Conservation (phyloP, 2,797 vertebrate genomes). For the Gadopsis bispinosus region DNA sequence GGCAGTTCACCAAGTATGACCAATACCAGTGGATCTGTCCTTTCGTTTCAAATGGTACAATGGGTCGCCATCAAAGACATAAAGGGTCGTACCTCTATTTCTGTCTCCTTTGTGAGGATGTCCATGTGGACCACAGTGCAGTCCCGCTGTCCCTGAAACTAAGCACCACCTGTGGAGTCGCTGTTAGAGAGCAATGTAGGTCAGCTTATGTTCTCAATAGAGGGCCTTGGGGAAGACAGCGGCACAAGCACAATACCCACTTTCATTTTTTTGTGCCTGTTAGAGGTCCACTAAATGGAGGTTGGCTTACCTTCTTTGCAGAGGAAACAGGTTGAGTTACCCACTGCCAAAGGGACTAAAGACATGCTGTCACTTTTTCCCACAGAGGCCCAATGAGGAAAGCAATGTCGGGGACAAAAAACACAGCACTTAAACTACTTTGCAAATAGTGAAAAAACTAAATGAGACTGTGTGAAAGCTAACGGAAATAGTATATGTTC, state of each 20-base stretch:
- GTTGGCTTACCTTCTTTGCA: constrained; percentile 62
- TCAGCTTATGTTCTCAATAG: constrained; percentile 68
- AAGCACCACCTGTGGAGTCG: constrained; percentile 62
- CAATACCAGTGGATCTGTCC: constrained; percentile 63
- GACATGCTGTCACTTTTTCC: constrained; percentile 30
- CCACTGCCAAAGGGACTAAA: constrained; percentile 23
- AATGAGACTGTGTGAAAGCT: constrained; percentile 19
- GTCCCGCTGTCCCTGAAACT: constrained; percentile 39
- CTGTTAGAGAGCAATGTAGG: constrained; percentile 72
- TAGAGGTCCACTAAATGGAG: constrained; percentile 51
- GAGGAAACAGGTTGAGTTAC: constrained; percentile 64
- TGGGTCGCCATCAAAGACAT: constrained; percentile 52
- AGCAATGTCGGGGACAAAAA: constrained; percentile 2
- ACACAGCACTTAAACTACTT: neutral
- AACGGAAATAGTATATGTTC: neutral
- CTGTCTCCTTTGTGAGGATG: constrained; percentile 56
- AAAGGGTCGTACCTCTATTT: constrained; percentile 66
- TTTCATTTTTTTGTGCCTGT: constrained; percentile 58
- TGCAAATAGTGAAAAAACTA: neutral
- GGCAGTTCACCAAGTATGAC: constrained; percentile 38
- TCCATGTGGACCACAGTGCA: constrained; percentile 32
- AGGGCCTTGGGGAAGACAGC: constrained; percentile 57
- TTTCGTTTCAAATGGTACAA: constrained; percentile 49
- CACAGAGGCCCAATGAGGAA: constrained; percentile 14
- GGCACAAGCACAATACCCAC: constrained; percentile 64